phyloP scores from a whole-genome alignment of 2,888 invertebrate species.

The Dione vanillae region DNA sequence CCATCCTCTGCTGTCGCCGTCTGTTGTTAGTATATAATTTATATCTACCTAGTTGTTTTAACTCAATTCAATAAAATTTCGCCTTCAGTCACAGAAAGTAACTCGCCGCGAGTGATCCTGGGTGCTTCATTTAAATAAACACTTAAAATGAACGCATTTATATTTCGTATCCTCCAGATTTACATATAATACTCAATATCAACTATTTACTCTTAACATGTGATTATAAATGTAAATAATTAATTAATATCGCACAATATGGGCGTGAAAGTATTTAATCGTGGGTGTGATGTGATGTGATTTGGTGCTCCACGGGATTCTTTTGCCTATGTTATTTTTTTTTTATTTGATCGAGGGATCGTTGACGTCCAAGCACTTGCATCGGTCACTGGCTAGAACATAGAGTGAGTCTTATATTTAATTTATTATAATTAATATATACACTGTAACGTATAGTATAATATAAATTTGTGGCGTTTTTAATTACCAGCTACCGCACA shows the following conservation, averaged over 20 bases:
- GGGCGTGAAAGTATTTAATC: constrained; percentile 69
- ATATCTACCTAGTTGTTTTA: constrained; percentile 46
- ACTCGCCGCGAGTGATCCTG: constrained; percentile 60
- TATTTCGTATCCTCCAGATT: constrained; percentile 43
- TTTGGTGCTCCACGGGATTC: constrained; percentile 45
- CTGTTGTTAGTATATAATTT: constrained; percentile 46
- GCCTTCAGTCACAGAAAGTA: constrained; percentile 44
- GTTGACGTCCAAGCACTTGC: constrained; percentile 48
- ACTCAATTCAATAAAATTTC: constrained; percentile 49
- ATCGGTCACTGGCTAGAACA: constrained; percentile 41
- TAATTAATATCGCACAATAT: constrained; percentile 67
- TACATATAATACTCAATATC: constrained; percentile 45
- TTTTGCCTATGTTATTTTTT: constrained; percentile 45
- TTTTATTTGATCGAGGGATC: constrained; percentile 41
- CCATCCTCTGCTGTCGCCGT: constrained; percentile 44
- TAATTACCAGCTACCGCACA: constrained; percentile 34
- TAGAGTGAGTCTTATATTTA: constrained; percentile 48
- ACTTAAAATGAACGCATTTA: constrained; percentile 53
- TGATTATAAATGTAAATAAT: constrained; percentile 76
- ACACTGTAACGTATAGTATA: constrained; percentile 24
- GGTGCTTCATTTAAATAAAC: constrained; percentile 51
- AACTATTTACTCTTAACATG: constrained; percentile 61
- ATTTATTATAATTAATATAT: constrained; percentile 6
- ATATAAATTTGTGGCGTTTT: constrained; percentile 29
- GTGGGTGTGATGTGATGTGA: constrained; percentile 69